These are phyloP conservation scores for Hypanus sabinus DNA, from an alignment of 2,113 vertebrate genomes.

Conservation along the genomic window DNA sequence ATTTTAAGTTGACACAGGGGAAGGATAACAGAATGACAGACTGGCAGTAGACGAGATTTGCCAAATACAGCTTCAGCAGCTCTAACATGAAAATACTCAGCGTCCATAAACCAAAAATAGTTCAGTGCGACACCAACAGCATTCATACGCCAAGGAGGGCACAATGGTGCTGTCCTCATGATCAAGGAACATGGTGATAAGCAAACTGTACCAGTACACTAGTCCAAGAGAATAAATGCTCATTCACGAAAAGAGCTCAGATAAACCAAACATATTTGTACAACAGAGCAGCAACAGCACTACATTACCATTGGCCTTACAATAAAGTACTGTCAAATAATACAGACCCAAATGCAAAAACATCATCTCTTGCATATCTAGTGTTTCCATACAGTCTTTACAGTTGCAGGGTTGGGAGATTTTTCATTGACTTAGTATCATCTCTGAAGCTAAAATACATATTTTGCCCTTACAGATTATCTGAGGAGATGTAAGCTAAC, in stretches of 20 bases:
- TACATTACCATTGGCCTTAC: background rate
- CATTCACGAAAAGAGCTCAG: background rate
- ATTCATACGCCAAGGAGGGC: background rate
- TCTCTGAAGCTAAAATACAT: background rate
- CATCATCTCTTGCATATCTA: background rate
- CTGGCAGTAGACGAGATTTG: background rate
- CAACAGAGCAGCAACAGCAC: background rate
- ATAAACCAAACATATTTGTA: background rate
- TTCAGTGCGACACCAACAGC: background rate
- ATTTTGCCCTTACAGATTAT: background rate
- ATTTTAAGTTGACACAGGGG: background rate
- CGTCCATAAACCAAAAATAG: background rate
- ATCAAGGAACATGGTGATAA: too few species aligned
- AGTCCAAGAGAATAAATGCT: too few species aligned
- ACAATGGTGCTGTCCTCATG: too few species aligned
- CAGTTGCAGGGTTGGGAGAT: background rate
- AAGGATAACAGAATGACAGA: background rate
- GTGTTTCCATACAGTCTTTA: background rate
- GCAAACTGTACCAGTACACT: too few species aligned
- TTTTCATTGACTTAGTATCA: background rate
- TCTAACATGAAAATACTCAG: background rate
- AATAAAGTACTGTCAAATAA: background rate
- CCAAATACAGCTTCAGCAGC: background rate
- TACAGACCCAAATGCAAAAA: background rate
- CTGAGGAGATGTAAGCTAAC: background rate